A percentile compares a stretch with the other conserved stretches of the same genome.
phyloP scores from a whole-genome alignment of 2,113 vertebrate genomes.

The Cyanocitta stelleri region DNA sequence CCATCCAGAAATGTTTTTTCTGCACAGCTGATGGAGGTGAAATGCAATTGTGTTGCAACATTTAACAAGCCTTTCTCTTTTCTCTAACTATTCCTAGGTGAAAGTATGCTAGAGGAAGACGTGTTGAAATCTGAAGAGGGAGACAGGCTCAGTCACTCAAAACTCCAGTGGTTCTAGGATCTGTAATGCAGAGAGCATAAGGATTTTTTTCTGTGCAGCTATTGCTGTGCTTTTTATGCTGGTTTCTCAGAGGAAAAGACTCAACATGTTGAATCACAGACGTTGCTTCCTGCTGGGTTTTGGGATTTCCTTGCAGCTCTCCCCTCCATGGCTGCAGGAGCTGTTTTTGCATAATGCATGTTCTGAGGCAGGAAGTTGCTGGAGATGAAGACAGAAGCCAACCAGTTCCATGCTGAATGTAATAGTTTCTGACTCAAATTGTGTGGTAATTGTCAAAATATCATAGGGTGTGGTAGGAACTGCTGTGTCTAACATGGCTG shows the following conservation, averaged over 20 bases:
- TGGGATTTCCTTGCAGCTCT: conserved; percentile 39
- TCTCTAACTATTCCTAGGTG: background rate
- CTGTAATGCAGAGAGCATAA: background rate
- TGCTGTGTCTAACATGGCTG: background rate
- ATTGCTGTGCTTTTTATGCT: background rate
- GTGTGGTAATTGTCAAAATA: conserved; percentile 2
- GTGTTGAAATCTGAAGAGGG: background rate
- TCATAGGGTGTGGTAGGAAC: background rate
- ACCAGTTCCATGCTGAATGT: background rate
- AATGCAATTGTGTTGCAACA: background rate
- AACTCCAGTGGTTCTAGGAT: background rate
- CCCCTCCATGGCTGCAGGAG: background rate
- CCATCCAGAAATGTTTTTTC: background rate
- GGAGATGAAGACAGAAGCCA: background rate
- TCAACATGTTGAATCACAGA: background rate
- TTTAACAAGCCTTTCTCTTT: background rate
- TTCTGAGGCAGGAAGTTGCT: background rate
- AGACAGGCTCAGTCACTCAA: background rate
- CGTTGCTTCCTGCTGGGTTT: background rate
- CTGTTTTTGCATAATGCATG: background rate
- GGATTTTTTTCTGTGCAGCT: background rate
- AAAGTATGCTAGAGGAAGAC: background rate
- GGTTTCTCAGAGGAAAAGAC: background rate
- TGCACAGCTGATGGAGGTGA: background rate
- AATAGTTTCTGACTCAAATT: conserved; percentile 22